These are phyloP conservation scores for Cyprinodon variegatus DNA, from an alignment of 2,113 vertebrate species.

Conservation along the genomic window DNA sequence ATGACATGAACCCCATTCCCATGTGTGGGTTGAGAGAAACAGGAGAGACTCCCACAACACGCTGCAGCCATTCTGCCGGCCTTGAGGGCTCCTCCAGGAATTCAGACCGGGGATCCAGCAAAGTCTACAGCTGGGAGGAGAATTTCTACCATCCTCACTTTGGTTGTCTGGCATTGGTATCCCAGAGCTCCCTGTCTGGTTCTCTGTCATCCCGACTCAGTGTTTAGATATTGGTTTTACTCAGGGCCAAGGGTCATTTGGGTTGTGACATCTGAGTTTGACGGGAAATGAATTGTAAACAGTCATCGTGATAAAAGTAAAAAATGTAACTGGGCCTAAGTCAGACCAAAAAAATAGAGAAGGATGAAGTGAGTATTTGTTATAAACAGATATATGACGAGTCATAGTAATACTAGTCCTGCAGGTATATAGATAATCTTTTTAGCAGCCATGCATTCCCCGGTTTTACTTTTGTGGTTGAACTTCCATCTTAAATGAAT, in stretches of 20 bases:
- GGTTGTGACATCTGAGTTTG: constrained; percentile 65
- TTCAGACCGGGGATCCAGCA: constrained; percentile 80
- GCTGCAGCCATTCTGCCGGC: constrained; percentile 74
- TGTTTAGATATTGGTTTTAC: constrained; percentile 74
- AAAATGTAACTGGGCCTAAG: constrained; percentile 39
- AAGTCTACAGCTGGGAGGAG: constrained; percentile 82
- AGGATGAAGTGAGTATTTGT: constrained; percentile 41
- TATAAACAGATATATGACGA: constrained; percentile 26
- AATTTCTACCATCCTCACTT: constrained; percentile 82
- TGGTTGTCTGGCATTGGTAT: constrained; percentile 76
- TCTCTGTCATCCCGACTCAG: constrained; percentile 80
- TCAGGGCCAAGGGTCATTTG: constrained; percentile 64
- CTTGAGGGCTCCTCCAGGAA: constrained; percentile 81
- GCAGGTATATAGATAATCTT: constrained; percentile 26
- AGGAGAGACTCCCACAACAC: constrained; percentile 76
- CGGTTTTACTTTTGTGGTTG: constrained; percentile 9
- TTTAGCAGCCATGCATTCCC: background rate
- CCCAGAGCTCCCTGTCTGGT: constrained; percentile 79
- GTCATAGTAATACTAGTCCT: constrained; percentile 5
- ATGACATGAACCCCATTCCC: constrained; percentile 62
- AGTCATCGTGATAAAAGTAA: constrained; percentile 54
- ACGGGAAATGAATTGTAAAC: constrained; percentile 74
- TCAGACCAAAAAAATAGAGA: constrained; percentile 44
- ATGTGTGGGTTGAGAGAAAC: constrained; percentile 77
- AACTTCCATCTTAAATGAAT: background rate